Evolutionary conservation across 1,140 invertebrate species (phyloP), one percentile per base, ranked within the genome.

Genomic region (Geopemphigus sp.): DNA sequence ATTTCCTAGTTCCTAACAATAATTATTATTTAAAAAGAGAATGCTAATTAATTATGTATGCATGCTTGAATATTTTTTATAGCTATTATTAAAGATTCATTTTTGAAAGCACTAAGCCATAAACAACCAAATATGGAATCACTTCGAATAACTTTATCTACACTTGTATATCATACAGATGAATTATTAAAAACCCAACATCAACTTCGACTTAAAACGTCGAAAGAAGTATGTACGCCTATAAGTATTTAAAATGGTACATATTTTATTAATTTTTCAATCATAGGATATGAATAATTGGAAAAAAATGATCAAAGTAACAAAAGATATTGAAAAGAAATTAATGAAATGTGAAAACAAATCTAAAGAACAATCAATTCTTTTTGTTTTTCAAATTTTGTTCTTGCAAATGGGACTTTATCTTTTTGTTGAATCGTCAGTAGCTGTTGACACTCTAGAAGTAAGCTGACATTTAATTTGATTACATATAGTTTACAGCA

Each of bases 101-200:
- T 81, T 81, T 78, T 81, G 22, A 81, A 73, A 63, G 81, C 81
- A 24, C 73, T 81, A 3, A 76, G 73, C 39, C 61, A 81, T 17
- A 73, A 81, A 66, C 61, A 76, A 78, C 73, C 81, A 24, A 73
- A 81, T 59, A 39, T 81, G 72, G 72, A 81, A 29, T 66, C 50
- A 22, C 73, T 76, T n/a, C n/a, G 81, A 19, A 68, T 78, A 19
- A 64, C 53, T 32, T 68, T 81, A 29, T 63, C 73, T 56, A 56
- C 81, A 6, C 53, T 81, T 17, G 81, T 81, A 15, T 54, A 76
- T 56, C 22, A 81, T 50, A 78, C 73, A 12, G 50, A 81, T 57
- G 73, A 78, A 26, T 26, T 81, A 22, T 47, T 56, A 19, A 81
- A 76, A 39, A 22, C 24, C 0, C n/a, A 59, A 12, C 57, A 32